Conservation (phyloP, 2,113 vertebrate genomes). For the Euleptes europaea region DNA sequence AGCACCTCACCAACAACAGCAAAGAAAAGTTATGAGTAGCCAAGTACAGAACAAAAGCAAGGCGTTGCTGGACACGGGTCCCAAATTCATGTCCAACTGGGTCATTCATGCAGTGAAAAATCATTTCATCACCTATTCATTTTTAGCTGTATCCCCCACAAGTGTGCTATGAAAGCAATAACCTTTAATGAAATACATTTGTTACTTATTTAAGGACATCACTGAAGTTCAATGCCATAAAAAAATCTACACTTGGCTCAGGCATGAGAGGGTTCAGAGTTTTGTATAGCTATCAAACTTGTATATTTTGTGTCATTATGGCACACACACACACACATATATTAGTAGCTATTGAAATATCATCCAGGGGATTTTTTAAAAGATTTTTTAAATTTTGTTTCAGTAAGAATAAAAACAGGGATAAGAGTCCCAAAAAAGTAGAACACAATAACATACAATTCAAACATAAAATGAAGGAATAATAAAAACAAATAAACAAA, state of each 20-base stretch:
- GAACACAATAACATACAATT: too few species aligned
- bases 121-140: conserved; percentile 28
- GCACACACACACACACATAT: too few species aligned
- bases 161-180: not conserved
- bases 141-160: conserved; percentile 20
- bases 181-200: not conserved
- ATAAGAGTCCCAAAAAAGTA: too few species aligned
- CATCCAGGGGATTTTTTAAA: too few species aligned
- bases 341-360: not conserved
- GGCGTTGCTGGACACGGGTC: accelerated
- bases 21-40: not conserved
- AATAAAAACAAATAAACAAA: too few species aligned
- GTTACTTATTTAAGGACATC: not conserved
- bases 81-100: not conserved
- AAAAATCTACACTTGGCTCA: not conserved
- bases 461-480: too few species aligned
- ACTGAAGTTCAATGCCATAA: not conserved
- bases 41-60: not conserved
- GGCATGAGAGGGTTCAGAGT: conserved; percentile 9
- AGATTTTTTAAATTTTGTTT: too few species aligned
- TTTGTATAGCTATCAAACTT: conserved; percentile 1
- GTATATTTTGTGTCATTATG: not conserved
- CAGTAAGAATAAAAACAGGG: too few species aligned
- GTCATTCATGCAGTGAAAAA: not conserved
- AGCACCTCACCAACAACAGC: not conserved